A percentile compares a stretch with the other conserved stretches of the same genome.
These are phyloP conservation scores for Hydraecia micacea DNA, from an alignment of 2,888 invertebrate genomes.

Conservation along the genomic window DNA sequence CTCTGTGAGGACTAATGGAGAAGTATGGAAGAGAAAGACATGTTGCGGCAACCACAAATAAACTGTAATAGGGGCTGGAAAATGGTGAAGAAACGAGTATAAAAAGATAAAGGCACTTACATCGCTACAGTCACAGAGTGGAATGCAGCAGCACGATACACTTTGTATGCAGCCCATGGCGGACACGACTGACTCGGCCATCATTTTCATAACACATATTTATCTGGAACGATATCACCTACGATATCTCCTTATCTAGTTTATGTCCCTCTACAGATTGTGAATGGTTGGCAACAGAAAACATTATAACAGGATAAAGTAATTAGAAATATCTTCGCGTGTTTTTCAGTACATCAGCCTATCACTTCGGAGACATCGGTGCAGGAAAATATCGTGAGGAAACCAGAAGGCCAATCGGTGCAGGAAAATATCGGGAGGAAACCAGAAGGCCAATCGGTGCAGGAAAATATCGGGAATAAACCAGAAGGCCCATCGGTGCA, in stretches of 20 bases:
- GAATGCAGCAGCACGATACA: constrained; percentile 37
- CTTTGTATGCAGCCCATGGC: constrained; percentile 31
- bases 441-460: too few species aligned
- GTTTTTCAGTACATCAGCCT: background rate
- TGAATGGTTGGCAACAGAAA: background rate
- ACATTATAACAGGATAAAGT: constrained; percentile 24
- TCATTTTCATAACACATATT: constrained; percentile 10
- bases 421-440: too few species aligned
- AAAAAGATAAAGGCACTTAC: constrained; percentile 12
- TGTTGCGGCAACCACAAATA: too few species aligned
- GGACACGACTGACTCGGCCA: background rate
- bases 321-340: constrained; percentile 7
- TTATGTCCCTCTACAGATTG: constrained; percentile 2
- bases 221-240: constrained; percentile 28
- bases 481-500: too few species aligned
- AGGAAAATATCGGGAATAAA: too few species aligned
- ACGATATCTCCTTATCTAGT: constrained; percentile 32
- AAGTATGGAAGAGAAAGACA: too few species aligned
- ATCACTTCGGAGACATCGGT: background rate
- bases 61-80: too few species aligned
- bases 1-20: too few species aligned
- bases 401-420: too few species aligned
- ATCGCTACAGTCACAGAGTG: constrained; percentile 10
- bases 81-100: too few species aligned
- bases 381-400: background rate